These are phyloP conservation scores for Sycophila sp. DNA, from an alignment of 1,140 invertebrate genomes.

Conservation along the genomic window DNA sequence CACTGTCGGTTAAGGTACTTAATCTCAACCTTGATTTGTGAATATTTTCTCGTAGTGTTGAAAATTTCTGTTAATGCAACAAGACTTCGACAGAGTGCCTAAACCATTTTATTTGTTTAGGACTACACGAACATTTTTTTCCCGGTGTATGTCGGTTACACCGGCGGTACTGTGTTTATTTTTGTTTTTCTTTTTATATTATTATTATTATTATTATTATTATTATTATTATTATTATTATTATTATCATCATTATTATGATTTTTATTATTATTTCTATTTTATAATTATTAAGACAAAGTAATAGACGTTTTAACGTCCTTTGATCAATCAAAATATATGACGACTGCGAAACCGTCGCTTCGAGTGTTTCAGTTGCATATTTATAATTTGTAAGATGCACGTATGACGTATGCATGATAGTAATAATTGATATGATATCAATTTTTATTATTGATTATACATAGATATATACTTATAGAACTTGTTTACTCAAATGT, in stretches of 20 bases:
- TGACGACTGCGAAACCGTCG: slow-evolving; percentile 23
- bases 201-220: slow-evolving; percentile 11
- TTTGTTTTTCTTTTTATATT: slow-evolving; percentile 13
- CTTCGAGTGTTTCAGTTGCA: slow-evolving; percentile 24
- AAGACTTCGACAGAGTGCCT: slow-evolving; percentile 18
- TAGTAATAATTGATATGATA: not conserved
- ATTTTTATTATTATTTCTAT: slow-evolving; percentile 13
- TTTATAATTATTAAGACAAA: slow-evolving; percentile 8
- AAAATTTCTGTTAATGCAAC: slow-evolving; percentile 7
- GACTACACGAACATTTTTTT: slow-evolving; percentile 16
- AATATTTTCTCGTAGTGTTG: slow-evolving; percentile 16
- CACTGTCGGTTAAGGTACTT: not conserved
- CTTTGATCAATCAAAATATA: slow-evolving; percentile 35
- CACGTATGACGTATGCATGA: slow-evolving; percentile 25
- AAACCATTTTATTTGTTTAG: slow-evolving; percentile 1
- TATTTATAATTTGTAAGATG: slow-evolving; percentile 33
- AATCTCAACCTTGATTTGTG: not conserved
- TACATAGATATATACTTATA: slow-evolving; percentile 13
- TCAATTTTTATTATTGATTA: slow-evolving; percentile 5
- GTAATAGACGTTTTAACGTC: slow-evolving; percentile 4
- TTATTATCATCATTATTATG: slow-evolving; percentile 12
- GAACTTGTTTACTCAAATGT: slow-evolving; percentile 14
- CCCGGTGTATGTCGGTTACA: slow-evolving; percentile 3
- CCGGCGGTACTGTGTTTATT: slow-evolving; percentile 32
- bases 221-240: slow-evolving; percentile 14